Conservation (phyloP, 2,113 vertebrate species). For the Lagopus muta region DNA sequence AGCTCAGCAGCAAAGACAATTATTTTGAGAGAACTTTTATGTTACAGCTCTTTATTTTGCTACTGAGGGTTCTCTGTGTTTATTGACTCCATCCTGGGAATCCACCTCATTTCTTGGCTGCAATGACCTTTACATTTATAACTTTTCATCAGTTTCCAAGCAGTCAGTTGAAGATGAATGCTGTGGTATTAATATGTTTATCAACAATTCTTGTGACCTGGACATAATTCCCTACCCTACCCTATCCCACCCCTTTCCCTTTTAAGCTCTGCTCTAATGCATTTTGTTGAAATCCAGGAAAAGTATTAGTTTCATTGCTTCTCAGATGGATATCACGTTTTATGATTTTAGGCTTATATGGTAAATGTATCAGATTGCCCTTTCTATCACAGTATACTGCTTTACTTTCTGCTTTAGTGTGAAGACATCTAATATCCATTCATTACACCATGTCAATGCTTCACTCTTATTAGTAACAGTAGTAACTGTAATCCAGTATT, state of each 20-base stretch:
- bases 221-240: background rate
- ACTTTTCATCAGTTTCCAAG: slow-evolving; percentile 16
- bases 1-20: slow-evolving; percentile 40
- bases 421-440: background rate
- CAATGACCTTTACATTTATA: slow-evolving; percentile 30
- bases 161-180: background rate
- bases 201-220: background rate
- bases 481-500: background rate
- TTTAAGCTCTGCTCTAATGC: background rate
- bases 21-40: slow-evolving; percentile 42
- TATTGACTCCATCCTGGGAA: slow-evolving; percentile 2
- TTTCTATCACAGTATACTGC: fast-evolving
- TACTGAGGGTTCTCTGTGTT: slow-evolving; percentile 21
- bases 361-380: background rate
- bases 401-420: background rate
- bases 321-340: background rate
- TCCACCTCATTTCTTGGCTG: slow-evolving; percentile 19
- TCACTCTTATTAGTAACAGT: background rate
- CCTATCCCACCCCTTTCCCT: background rate
- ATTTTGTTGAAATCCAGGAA: background rate
- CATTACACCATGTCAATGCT: background rate
- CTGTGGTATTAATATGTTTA: background rate
- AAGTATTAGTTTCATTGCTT: background rate
- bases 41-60: slow-evolving; percentile 40
- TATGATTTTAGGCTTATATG: background rate